Evolutionary conservation across 2,797 vertebrate genomes (phyloP), one percentile per base, ranked within the genome.

Genomic region (Leptatherina wallacei): DNA sequence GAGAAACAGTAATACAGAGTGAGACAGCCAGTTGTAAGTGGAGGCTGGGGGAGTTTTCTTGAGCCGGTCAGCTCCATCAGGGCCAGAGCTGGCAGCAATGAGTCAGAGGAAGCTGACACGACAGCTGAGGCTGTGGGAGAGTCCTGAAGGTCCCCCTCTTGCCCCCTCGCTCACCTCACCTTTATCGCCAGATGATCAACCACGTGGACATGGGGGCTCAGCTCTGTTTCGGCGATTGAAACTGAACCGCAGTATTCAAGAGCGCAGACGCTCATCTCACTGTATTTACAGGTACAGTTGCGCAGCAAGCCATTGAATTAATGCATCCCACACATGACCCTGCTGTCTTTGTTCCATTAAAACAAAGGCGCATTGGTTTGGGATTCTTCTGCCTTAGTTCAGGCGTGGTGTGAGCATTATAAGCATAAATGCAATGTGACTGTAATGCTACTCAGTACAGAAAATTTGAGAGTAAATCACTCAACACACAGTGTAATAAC

Each of bases 31-130:
- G 73, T 66, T 81, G 78, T 72, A 83, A 90, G 88, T 61, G 74
- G 78, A 84, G 71, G 63, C 73, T 62, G 83, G 80, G 79, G 73
- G 78, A 80, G 69, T 78, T 83, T 85, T 81, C 75, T 77, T 80
- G 55, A 67, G 69, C 78, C 64, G 78, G 75, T 84, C 49, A 30
- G 59, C 74, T 73, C 49, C 61, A 38, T 36, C 67, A 0, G 73
- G 76, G 63, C 85, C 78, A 77, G 74, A 88, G 75, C 78, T 57
- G 73, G 52, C 73, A 52, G 77, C 59, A 61, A 94, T 95, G 94
- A 93, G 88, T 91, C 92, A 93, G 82, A 90, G 82, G 87, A 90
- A 89, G 82, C 87, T 92, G 84, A 88, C 80, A 65, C 82, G 89
- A 77, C 90, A 93, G 85, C 71, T 93, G 82, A 86, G 71, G 65